Evolutionary conservation across 2,888 invertebrate genomes (phyloP).

Genomic region (Nezara viridula): DNA sequence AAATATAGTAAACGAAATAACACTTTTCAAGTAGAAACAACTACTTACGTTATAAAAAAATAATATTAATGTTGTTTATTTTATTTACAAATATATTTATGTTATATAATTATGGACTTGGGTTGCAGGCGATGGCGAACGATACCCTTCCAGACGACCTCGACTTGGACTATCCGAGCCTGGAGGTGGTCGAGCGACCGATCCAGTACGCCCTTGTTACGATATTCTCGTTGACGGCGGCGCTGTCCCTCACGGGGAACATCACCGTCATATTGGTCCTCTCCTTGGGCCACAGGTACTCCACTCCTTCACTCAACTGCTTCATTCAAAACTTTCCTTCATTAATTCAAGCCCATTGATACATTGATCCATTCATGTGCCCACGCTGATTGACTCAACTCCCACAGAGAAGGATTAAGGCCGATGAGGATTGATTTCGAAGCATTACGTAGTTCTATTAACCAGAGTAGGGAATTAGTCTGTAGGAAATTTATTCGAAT

Average conservation of each 20-base stretch:
- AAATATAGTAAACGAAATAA: too few species aligned
- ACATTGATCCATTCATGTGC: neutral
- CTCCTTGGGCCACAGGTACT: conserved; percentile 68
- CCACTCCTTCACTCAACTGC: neutral
- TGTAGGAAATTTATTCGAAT: too few species aligned
- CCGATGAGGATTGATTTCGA: neutral
- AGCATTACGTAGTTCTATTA: too few species aligned
- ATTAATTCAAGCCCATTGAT: neutral
- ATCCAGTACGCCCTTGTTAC: conserved; percentile 68
- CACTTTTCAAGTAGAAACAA: too few species aligned
- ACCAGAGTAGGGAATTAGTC: too few species aligned
- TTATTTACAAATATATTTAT: too few species aligned
- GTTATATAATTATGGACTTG: too few species aligned
- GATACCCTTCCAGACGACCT: conserved; percentile 14
- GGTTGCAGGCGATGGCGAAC: conserved; percentile 45
- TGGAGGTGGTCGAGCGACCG: conserved; percentile 66
- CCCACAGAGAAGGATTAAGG: neutral
- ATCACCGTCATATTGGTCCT: conserved; percentile 70
- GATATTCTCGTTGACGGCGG: conserved; percentile 70
- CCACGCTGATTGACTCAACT: neutral
- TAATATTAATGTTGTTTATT: too few species aligned
- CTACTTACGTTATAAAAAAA: too few species aligned
- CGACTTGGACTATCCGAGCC: conserved; percentile 65
- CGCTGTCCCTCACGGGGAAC: conserved; percentile 70
- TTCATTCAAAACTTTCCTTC: neutral